These are phyloP conservation scores for Festucalex cinctus DNA, from an alignment of 2,113 vertebrate genomes.

Conservation along the genomic window DNA sequence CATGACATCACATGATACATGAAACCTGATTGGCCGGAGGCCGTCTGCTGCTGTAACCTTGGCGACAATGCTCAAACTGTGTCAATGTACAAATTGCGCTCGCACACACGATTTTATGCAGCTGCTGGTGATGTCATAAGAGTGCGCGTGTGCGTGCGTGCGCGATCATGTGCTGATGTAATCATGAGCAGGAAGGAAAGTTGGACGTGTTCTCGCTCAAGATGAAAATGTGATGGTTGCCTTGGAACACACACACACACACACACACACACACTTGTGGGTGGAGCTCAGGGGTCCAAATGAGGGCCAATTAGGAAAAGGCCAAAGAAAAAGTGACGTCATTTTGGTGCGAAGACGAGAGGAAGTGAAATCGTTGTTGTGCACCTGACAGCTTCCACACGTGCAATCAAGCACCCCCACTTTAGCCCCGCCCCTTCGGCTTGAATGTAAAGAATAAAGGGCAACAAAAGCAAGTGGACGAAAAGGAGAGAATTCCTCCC, in stretches of 20 bases:
- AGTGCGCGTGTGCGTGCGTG: conserved; percentile 14
- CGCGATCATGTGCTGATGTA: conserved; percentile 69
- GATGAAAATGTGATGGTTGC: conserved; percentile 51
- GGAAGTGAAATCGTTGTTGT: neutral
- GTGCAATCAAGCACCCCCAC: neutral
- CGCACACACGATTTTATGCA: conserved; percentile 36
- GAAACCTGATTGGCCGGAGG: neutral
- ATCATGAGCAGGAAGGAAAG: conserved; percentile 65
- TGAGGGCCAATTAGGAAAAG: conserved; percentile 55
- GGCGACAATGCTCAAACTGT: conserved; percentile 22
- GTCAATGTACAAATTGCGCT: neutral
- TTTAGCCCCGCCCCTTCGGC: neutral
- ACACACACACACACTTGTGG: neutral
- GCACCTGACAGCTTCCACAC: conserved; percentile 8
- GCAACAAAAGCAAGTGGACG: conserved; percentile 59
- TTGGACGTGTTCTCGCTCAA: conserved; percentile 58
- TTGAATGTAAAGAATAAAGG: conserved; percentile 38
- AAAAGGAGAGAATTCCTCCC: conserved; percentile 21
- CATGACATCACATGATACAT: neutral
- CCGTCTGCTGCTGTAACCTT: conserved; percentile 25
- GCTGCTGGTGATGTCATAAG: conserved; percentile 65
- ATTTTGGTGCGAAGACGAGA: conserved; percentile 14
- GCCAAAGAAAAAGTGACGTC: conserved; percentile 23
- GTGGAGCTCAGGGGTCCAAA: conserved; percentile 2
- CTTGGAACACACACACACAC: conserved; percentile 20